Percentiles rank a stretch among this genome's conserved stretches.
Conservation (phyloP, 2,113 vertebrate species). For the Chauna torquata region DNA sequence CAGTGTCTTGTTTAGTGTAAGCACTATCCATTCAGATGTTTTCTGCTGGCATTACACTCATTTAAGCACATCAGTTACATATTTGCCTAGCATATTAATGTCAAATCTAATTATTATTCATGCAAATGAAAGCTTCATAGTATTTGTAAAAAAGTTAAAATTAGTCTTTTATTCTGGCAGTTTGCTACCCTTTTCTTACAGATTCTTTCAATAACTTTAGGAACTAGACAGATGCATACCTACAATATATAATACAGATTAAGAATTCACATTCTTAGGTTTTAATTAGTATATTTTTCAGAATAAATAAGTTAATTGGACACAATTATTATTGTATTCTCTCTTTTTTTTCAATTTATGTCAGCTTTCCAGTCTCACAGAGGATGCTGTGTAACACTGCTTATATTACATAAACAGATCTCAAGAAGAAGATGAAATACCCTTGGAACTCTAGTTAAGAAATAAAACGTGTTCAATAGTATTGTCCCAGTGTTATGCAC, state of each 20-base stretch:
- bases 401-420: not conserved
- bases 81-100: not conserved
- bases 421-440: not conserved
- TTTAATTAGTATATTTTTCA: not conserved
- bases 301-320: not conserved
- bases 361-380: not conserved
- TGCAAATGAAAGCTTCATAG: not conserved
- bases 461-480: not conserved
- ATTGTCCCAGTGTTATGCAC: not conserved
- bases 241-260: not conserved
- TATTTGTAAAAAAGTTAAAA: not conserved
- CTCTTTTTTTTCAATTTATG: not conserved
- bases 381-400: not conserved
- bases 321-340: not conserved
- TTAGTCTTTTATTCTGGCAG: not conserved
- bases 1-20: not conserved
- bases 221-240: not conserved
- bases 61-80: not conserved
- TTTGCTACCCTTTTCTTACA: not conserved
- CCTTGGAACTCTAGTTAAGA: not conserved
- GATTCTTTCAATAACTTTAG: not conserved
- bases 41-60: not conserved
- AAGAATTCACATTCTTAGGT: not conserved
- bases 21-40: accelerated
- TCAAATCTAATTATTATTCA: not conserved